Evolutionary conservation across 2,113 vertebrate species (phyloP).

Genomic region (Chrysochloris asiatica): DNA sequence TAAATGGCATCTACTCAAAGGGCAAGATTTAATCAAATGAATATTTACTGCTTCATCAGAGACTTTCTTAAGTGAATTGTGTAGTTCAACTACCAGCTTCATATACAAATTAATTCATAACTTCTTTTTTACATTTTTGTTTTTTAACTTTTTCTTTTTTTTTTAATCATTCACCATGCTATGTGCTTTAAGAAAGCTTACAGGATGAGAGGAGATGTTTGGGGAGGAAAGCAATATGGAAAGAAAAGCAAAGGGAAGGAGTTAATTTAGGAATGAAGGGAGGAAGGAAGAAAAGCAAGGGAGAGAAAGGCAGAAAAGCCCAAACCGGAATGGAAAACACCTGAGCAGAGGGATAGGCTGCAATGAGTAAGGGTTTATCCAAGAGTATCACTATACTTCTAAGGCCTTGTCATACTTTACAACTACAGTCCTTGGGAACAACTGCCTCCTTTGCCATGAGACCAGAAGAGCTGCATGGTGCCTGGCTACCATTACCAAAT

Average conservation of each 20-base stretch:
- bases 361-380: neutral
- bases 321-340: neutral
- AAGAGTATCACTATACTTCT: neutral
- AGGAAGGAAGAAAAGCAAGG: neutral
- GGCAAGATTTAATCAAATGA: neutral
- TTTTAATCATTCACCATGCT: neutral
- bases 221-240: neutral
- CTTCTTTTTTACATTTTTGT: neutral
- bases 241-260: neutral
- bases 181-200: neutral
- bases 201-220: neutral
- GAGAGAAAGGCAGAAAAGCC: neutral
- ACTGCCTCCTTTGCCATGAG: neutral
- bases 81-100: neutral
- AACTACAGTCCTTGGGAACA: neutral
- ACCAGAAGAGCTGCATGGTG: neutral
- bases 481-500: neutral
- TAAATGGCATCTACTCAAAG: neutral
- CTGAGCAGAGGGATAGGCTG: neutral
- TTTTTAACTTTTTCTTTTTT: neutral
- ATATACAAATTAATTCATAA: neutral
- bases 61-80: conserved; percentile 3
- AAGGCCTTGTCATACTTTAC: neutral
- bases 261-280: neutral
- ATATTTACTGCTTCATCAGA: conserved; percentile 20